Evolutionary conservation across 2,113 vertebrate species (phyloP).

Genomic region (Glaucomys volans): DNA sequence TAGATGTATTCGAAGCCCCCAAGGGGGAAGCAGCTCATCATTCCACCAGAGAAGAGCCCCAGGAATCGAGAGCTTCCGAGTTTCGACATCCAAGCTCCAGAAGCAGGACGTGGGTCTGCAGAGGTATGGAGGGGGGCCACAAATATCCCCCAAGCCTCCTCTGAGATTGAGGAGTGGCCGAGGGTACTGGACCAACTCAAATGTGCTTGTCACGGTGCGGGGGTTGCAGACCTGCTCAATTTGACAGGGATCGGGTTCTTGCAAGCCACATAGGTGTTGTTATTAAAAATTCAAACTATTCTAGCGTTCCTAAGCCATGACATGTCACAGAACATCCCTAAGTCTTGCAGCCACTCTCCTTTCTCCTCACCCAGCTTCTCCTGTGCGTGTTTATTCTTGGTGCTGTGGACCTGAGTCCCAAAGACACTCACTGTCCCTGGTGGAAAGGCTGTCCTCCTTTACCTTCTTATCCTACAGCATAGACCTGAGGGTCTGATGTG

Average conservation of each 20-base stretch:
- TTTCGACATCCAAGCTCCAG: no score
- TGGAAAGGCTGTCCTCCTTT: background rate
- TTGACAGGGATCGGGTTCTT: no score
- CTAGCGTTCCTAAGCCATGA: background rate
- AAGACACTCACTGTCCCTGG: background rate
- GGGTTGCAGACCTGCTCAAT: background rate
- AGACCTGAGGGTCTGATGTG: background rate
- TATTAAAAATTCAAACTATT: background rate
- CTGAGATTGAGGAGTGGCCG: background rate
- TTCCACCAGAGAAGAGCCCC: no score
- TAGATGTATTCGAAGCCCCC: no score
- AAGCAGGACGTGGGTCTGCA: fast-evolving
- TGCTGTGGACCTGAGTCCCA: background rate
- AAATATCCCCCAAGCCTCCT: background rate
- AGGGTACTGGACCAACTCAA: no score
- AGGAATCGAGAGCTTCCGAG: no score
- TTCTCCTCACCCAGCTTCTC: background rate
- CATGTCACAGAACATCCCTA: background rate
- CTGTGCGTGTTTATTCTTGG: background rate
- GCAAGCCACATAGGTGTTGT: background rate
- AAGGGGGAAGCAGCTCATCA: background rate
- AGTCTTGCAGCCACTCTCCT: no score
- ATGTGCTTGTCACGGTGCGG: no score
- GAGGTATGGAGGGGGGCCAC: fast-evolving
- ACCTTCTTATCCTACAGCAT: background rate